Evolutionary conservation across 2,888 invertebrate genomes (phyloP), one percentile per base, ranked within the genome.

Genomic region (Scaptomyza parva): DNA sequence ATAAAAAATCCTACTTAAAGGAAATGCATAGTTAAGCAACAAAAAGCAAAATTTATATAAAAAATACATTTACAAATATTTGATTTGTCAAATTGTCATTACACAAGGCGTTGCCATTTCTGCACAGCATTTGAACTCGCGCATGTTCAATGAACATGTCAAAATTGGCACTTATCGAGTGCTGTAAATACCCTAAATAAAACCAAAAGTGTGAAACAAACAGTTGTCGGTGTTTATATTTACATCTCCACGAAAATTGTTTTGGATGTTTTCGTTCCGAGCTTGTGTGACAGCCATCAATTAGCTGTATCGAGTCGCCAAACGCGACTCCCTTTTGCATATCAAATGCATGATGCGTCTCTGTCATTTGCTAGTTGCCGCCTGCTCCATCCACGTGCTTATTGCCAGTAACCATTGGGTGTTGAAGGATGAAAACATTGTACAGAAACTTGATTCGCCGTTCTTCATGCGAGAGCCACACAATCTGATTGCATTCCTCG

Each of bases 391-490:
- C 18, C 87, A 78, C 63, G 52, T 66, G 59, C 76, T 78, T 2
- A 53, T 63, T 39, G 82, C 82, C 11, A 79, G 83, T 63, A 91
- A 91, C 62, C 91, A 91, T 59, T 91, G 89, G 89, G 80, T 89
- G n/a, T 66, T 91, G 0, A 88, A 89, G 53, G 89, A 91, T 76
- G 90, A 90, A 28, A 77, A 85, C 26, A 91, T 91, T 44, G 77
- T 86, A 7, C 89, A 89, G 50, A 90, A 91, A 62, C 77, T 91
- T 53, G 91, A 91, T 67, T 91, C 92, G 0, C 91, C 91, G 1
- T 92, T 91, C 60, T 89, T 89, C 50, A 77, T 92, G 81, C 84
- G 90, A 2, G 89, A 91, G 54, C 90, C 92, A 3, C 78, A 89
- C 17, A 91, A 92, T 71, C 59, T 92, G 7, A 76, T 89, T 9